Conservation (phyloP, 2,113 vertebrate genomes). For the Solenodon paradoxus region DNA sequence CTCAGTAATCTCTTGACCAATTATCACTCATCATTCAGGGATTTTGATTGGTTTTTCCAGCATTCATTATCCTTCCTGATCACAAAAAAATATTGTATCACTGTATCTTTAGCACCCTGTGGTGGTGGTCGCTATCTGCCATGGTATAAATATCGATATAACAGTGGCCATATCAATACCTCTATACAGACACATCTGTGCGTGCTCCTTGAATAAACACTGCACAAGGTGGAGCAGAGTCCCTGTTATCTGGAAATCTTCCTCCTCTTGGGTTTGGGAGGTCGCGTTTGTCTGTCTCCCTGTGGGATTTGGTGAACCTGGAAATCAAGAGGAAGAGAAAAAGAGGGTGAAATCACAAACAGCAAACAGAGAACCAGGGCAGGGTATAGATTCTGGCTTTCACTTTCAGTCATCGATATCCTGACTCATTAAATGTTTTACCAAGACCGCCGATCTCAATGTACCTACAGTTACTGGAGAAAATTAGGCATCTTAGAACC, state of each 20-base stretch:
- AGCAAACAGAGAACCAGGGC: background rate
- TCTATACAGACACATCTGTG: constrained; percentile 73
- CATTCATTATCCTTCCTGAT: constrained; percentile 84
- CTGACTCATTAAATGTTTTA: background rate
- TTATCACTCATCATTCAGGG: constrained; percentile 85
- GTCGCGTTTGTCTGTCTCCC: constrained; percentile 95
- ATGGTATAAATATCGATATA: constrained; percentile 78
- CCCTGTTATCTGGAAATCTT: constrained; percentile 99
- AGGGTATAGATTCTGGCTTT: background rate
- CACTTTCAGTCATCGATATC: background rate
- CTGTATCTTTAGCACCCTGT: constrained; percentile 86
- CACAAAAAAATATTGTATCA: constrained; percentile 82
- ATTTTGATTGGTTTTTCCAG: constrained; percentile 89
- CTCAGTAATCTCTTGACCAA: constrained; percentile 92
- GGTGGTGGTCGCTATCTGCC: constrained; percentile 81
- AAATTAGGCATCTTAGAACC: background rate
- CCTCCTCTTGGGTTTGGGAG: constrained; percentile 98
- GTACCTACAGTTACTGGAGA: background rate
- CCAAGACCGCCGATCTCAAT: background rate
- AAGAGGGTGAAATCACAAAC: constrained; percentile 27
- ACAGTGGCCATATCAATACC: constrained; percentile 75
- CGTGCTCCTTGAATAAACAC: constrained; percentile 81
- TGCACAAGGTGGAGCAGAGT: constrained; percentile 87
- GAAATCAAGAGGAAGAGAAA: constrained; percentile 52
- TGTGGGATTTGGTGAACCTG: constrained; percentile 93